phyloP scores from a whole-genome alignment of 2,797 vertebrate genomes.

The Acomys russatus region DNA sequence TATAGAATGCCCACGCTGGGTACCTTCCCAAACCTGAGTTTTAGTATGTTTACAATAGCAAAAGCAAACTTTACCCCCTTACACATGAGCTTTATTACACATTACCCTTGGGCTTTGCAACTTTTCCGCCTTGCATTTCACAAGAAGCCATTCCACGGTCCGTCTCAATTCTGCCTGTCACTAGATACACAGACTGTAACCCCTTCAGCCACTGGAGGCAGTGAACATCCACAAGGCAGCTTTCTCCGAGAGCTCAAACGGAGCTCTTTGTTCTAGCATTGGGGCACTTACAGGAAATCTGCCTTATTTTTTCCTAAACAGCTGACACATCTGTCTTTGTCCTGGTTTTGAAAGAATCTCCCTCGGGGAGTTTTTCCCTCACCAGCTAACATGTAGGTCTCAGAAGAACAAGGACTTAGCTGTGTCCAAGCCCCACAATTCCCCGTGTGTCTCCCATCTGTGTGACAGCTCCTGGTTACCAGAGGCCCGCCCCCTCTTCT shows the following conservation, averaged over 20 bases:
- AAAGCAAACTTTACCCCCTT: background rate
- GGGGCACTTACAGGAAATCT: background rate
- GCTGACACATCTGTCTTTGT: slow-evolving; percentile 4
- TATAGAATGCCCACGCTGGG: background rate
- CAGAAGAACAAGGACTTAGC: background rate
- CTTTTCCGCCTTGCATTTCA: background rate
- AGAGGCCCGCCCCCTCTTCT: background rate
- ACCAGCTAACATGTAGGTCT: background rate
- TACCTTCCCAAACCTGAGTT: background rate
- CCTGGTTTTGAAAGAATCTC: slow-evolving; percentile 38
- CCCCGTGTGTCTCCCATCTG: background rate
- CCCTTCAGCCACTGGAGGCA: background rate
- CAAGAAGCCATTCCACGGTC: background rate
- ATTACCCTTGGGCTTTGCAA: background rate
- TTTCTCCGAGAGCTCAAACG: background rate
- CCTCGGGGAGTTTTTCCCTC: background rate
- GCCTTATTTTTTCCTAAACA: background rate
- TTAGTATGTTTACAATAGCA: background rate
- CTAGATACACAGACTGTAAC: background rate
- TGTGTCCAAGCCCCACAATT: background rate
- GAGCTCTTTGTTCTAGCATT: background rate
- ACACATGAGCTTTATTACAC: background rate
- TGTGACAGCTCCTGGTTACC: background rate
- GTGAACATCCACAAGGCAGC: background rate
- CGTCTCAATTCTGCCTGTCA: background rate